Evolutionary conservation across 2,888 invertebrate genomes (phyloP).

Genomic region (Steinernema hermaphroditum): DNA sequence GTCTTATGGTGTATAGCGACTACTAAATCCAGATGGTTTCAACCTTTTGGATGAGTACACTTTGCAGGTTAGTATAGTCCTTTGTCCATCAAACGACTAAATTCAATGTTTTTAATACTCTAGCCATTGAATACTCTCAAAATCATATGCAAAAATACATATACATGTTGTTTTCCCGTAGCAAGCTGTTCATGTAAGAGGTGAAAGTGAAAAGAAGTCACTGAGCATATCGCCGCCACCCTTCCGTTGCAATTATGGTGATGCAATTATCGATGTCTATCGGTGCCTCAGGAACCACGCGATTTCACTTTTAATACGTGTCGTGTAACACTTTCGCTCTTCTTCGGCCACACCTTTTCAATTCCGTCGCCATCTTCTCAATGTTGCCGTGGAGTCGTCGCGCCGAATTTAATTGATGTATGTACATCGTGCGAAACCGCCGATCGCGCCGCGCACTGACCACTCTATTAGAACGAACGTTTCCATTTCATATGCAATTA

Average conservation of each 20-base stretch:
- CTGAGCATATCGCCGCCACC: neutral
- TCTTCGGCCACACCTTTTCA: neutral
- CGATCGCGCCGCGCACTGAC: neutral
- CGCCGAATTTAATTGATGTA: neutral
- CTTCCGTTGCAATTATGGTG: slow-evolving; percentile 1
- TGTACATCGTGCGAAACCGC: neutral
- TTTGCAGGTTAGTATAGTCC: too few species aligned
- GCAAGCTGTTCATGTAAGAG: too few species aligned
- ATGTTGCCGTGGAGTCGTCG: neutral
- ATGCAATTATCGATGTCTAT: slow-evolving; percentile 16
- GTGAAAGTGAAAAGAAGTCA: neutral
- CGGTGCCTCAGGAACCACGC: neutral
- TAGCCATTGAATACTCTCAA: too few species aligned
- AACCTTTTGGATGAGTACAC: too few species aligned
- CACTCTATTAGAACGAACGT: slow-evolving; percentile 9
- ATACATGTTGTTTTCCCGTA: too few species aligned
- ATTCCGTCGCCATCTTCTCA: neutral
- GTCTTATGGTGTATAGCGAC: too few species aligned
- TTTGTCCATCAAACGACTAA: too few species aligned
- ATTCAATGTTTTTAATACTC: too few species aligned
- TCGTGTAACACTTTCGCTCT: slow-evolving; percentile 25
- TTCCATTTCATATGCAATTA: slow-evolving; percentile 26
- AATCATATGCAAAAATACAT: too few species aligned
- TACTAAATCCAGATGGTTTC: too few species aligned
- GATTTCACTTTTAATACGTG: slow-evolving; percentile 5